These are phyloP conservation scores for Lichenostomus cassidix DNA, from an alignment of 2,113 vertebrate genomes.

Conservation along the genomic window DNA sequence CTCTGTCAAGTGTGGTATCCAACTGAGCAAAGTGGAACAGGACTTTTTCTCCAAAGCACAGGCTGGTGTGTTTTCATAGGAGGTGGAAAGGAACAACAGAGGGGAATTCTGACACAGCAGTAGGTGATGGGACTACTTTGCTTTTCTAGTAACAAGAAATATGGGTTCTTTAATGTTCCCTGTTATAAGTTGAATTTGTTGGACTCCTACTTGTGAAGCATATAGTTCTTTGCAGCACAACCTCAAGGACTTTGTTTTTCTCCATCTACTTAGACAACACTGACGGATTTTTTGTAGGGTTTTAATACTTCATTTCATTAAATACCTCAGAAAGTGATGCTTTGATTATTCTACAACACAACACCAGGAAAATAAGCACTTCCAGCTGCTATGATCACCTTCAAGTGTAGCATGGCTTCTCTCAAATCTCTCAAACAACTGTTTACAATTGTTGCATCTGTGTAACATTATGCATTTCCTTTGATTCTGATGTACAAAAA, in stretches of 20 bases:
- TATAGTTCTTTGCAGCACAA: neutral
- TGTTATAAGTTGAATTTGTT: neutral
- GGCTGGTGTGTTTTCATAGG: neutral
- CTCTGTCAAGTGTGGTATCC: neutral
- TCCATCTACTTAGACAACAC: neutral
- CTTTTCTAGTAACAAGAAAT: neutral
- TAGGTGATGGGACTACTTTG: neutral
- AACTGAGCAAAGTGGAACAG: neutral
- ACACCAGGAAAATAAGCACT: neutral
- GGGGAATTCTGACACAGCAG: neutral
- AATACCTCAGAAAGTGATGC: neutral
- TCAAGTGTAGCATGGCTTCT: neutral
- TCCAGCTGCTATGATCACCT: neutral
- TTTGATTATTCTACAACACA: neutral
- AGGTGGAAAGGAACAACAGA: neutral
- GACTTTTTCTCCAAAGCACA: neutral
- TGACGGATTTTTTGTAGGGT: neutral
- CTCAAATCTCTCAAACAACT: neutral
- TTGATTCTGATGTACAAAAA: neutral
- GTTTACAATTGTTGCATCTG: neutral
- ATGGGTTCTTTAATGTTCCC: neutral
- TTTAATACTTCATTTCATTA: neutral
- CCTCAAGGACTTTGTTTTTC: neutral
- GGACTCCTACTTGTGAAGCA: neutral
- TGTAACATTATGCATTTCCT: neutral